A percentile compares a stretch with the other conserved stretches of the same genome.
Evolutionary conservation across 2,888 invertebrate genomes (phyloP).

Genomic region (Tiphia femorata): DNA sequence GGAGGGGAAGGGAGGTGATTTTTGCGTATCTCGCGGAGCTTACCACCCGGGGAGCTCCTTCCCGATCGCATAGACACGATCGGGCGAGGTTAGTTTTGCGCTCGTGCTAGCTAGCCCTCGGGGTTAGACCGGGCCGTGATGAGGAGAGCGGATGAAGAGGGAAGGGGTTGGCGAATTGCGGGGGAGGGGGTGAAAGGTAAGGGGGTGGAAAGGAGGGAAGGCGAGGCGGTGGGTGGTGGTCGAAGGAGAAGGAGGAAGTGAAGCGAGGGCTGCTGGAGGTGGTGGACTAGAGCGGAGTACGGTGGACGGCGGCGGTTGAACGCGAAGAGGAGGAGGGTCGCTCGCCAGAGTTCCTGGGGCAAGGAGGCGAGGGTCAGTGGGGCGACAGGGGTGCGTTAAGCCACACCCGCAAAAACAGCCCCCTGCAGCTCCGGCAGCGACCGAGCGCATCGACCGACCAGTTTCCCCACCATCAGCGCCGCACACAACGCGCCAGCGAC

Average conservation of each 20-base stretch:
- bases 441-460: constrained; percentile 64
- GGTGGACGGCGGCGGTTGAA: not conserved
- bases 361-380: constrained; percentile 54
- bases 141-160: not conserved
- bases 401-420: constrained; percentile 67
- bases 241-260: not conserved
- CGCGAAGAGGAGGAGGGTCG: constrained; percentile 29
- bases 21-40: no score
- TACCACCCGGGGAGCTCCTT: no score
- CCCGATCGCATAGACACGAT: constrained; percentile 48
- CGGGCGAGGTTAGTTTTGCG: constrained; percentile 45
- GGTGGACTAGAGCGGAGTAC: not conserved
- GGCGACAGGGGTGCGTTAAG: constrained; percentile 60
- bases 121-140: constrained; percentile 29
- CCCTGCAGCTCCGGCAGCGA: constrained; percentile 59
- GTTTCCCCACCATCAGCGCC: constrained; percentile 52
- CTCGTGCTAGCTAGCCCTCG: constrained; percentile 36
- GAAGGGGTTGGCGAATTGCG: not conserved
- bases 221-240: not conserved
- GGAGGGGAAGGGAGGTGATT: no score
- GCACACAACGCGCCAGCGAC: constrained; percentile 58
- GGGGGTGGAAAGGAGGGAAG: not conserved
- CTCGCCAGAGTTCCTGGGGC: constrained; percentile 54
- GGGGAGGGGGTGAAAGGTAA: constrained; percentile 11
- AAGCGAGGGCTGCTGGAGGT: not conserved